Evolutionary conservation across 2,113 vertebrate genomes (phyloP).

Genomic region (Oreochromis tanganicae): DNA sequence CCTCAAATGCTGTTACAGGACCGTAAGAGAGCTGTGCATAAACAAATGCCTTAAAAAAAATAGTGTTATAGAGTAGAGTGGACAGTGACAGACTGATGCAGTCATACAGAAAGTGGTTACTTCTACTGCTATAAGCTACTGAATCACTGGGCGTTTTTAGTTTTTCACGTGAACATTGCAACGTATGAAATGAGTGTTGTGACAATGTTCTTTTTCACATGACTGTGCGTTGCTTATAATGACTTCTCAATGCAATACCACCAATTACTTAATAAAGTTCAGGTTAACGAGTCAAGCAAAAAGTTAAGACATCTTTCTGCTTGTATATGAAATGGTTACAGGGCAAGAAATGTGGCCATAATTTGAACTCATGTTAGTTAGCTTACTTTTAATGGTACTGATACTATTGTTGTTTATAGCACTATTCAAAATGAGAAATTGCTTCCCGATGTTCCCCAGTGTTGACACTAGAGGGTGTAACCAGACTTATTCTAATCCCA

Average conservation of each 20-base stretch:
- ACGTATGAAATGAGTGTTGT: background rate
- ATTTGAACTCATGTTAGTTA: background rate
- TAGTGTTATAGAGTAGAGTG: background rate
- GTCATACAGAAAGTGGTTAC: background rate
- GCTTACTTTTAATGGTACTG: background rate
- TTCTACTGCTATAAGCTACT: background rate
- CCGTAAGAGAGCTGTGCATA: background rate
- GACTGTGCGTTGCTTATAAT: background rate
- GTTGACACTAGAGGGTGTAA: constrained; percentile 55
- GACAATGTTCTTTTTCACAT: background rate
- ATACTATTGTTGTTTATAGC: background rate
- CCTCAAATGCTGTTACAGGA: background rate
- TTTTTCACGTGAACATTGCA: background rate
- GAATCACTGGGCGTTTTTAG: background rate
- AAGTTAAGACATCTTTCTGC: background rate
- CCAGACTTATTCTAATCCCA: background rate
- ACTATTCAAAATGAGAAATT: background rate
- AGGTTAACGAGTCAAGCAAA: background rate
- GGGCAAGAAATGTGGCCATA: background rate
- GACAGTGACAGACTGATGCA: background rate
- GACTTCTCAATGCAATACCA: background rate
- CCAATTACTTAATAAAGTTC: background rate
- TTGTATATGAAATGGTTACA: background rate
- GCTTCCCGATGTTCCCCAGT: background rate
- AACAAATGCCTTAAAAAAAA: background rate